phyloP scores from a whole-genome alignment of 2,113 vertebrate species.

The Pelvicachromis taeniatus region DNA sequence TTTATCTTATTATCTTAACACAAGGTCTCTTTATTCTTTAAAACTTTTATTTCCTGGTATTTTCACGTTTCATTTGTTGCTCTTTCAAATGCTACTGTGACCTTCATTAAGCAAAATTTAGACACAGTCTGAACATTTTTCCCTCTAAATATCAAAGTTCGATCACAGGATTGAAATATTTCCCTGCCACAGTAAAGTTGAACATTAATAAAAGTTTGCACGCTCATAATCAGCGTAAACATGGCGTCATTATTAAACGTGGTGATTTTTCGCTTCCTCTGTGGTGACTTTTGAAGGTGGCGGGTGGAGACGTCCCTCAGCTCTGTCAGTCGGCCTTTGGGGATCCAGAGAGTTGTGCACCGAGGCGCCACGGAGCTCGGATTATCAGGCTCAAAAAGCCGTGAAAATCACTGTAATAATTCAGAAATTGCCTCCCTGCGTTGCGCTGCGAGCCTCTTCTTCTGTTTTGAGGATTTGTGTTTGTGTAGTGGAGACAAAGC shows the following conservation, averaged over 20 bases:
- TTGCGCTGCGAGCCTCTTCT: neutral
- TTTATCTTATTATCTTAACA: neutral
- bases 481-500: neutral
- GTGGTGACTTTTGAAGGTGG: neutral
- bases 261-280: neutral
- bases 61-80: neutral
- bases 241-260: neutral
- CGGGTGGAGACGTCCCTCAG: slow-evolving; percentile 1
- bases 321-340: neutral
- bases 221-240: neutral
- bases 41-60: neutral
- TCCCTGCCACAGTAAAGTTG: neutral
- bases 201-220: neutral
- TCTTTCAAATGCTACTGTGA: neutral
- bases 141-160: neutral
- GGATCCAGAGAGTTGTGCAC: neutral
- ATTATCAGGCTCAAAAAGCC: slow-evolving; percentile 43
- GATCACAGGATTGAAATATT: neutral
- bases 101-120: neutral
- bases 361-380: neutral
- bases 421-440: slow-evolving; percentile 24
- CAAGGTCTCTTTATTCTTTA: neutral
- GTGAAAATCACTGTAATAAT: slow-evolving; percentile 45
- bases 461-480: neutral
- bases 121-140: neutral